Conservation (phyloP, 1,140 invertebrate species). For the Drosophila persimilis region DNA sequence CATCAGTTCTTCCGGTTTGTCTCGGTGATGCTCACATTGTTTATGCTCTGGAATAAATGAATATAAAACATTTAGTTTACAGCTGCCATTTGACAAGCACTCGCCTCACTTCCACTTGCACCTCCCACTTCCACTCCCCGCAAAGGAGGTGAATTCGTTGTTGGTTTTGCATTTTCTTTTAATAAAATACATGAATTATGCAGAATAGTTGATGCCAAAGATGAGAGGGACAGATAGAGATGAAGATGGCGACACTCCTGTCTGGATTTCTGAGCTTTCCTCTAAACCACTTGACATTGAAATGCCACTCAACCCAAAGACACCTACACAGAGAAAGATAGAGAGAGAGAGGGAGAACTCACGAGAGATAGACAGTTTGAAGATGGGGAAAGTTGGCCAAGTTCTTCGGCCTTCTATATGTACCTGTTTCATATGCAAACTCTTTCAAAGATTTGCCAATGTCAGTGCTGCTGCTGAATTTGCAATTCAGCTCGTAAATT, state of each 20-base stretch:
- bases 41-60: slow-evolving; percentile 64
- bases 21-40: slow-evolving; percentile 45
- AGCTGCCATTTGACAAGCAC: slow-evolving; percentile 65
- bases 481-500: slow-evolving; percentile 70
- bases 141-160: slow-evolving; percentile 21
- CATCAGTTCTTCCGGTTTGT: slow-evolving; percentile 41
- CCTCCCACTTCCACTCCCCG: no score
- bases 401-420: slow-evolving; percentile 12
- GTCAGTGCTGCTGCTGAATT: slow-evolving; percentile 27
- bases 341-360: no score
- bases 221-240: slow-evolving; percentile 15
- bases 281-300: slow-evolving; percentile 29
- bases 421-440: slow-evolving; percentile 26
- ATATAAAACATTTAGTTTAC: slow-evolving; percentile 71
- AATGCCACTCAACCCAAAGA: slow-evolving; percentile 6
- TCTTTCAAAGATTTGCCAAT: slow-evolving; percentile 25
- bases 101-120: slow-evolving; percentile 20
- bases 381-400: slow-evolving; percentile 7
- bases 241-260: slow-evolving; percentile 15
- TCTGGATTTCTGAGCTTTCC: slow-evolving; percentile 21
- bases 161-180: slow-evolving; percentile 61
- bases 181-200: slow-evolving; percentile 71
- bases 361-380: no score
- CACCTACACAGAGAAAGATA: not conserved
- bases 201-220: slow-evolving; percentile 43